phyloP scores from a whole-genome alignment of 2,797 vertebrate genomes.

The Sebastes matsubarae region DNA sequence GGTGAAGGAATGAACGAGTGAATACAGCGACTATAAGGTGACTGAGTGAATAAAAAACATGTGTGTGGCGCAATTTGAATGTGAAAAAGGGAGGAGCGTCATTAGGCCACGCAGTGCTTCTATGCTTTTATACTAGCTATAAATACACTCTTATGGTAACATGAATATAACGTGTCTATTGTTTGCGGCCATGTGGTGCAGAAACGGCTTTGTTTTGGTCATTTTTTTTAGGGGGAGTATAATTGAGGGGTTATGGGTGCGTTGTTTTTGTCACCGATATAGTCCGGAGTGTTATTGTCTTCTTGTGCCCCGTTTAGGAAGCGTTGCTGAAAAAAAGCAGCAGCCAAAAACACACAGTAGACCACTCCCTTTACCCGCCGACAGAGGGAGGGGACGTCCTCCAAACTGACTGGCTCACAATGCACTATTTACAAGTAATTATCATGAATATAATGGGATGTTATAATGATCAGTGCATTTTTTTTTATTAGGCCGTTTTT shows the following conservation, averaged over 20 bases:
- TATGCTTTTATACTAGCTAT: neutral
- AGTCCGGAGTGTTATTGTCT: constrained; percentile 19
- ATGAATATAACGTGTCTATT: constrained; percentile 15
- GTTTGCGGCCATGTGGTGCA: constrained; percentile 17
- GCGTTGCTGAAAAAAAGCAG: constrained; percentile 50
- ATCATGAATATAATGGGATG: neutral
- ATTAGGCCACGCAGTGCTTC: neutral
- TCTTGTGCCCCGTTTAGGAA: constrained; percentile 25
- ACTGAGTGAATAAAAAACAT: neutral
- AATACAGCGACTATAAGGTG: neutral
- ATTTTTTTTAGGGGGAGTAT: neutral
- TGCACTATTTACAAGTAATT: constrained; percentile 1
- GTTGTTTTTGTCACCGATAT: constrained; percentile 31
- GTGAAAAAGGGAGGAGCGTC: neutral
- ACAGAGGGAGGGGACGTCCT: constrained; percentile 65
- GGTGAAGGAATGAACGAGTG: constrained; percentile 27
- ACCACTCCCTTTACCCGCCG: constrained; percentile 64
- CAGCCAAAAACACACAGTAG: constrained; percentile 36
- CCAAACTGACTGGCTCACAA: constrained; percentile 8
- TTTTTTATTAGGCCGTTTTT: neutral
- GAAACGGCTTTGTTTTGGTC: neutral
- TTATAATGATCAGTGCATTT: neutral
- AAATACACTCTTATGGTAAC: neutral
- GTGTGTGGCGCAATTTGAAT: constrained; percentile 1
- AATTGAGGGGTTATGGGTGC: neutral